These are phyloP conservation scores for Eulemur rufifrons DNA, from an alignment of 2,113 vertebrate species.

Conservation along the genomic window DNA sequence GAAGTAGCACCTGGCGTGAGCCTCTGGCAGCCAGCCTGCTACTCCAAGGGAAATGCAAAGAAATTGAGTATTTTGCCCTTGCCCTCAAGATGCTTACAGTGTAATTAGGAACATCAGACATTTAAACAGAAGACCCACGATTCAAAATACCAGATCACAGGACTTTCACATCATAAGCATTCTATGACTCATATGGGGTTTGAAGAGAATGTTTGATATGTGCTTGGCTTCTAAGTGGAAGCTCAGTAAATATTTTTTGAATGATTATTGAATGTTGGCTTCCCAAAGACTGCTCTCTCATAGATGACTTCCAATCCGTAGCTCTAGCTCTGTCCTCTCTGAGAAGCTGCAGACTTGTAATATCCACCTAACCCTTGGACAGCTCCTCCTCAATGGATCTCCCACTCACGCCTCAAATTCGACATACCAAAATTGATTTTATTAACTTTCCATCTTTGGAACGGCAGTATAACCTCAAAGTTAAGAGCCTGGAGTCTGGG, in stretches of 20 bases:
- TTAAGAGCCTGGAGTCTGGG: background rate
- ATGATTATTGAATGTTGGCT: background rate
- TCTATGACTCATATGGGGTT: background rate
- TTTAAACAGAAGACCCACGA: background rate
- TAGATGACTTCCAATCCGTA: background rate
- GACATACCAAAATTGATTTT: background rate
- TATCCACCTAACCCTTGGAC: background rate
- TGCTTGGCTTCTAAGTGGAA: background rate
- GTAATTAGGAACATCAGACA: background rate
- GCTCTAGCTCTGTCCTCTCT: background rate
- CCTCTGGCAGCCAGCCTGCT: conserved; percentile 4
- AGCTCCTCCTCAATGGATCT: background rate
- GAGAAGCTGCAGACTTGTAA: background rate
- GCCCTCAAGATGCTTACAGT: background rate
- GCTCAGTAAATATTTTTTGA: background rate
- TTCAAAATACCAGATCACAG: background rate
- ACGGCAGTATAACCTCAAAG: background rate
- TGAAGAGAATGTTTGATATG: background rate
- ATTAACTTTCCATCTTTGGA: conserved; percentile 23
- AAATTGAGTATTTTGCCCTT: conserved; percentile 18
- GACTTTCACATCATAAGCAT: background rate
- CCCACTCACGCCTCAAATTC: background rate
- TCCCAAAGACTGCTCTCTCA: background rate
- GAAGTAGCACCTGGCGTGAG: background rate
- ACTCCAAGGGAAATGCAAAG: background rate